Evolutionary conservation across 2,797 vertebrate species (phyloP).

Genomic region (Eospalax fontanierii): DNA sequence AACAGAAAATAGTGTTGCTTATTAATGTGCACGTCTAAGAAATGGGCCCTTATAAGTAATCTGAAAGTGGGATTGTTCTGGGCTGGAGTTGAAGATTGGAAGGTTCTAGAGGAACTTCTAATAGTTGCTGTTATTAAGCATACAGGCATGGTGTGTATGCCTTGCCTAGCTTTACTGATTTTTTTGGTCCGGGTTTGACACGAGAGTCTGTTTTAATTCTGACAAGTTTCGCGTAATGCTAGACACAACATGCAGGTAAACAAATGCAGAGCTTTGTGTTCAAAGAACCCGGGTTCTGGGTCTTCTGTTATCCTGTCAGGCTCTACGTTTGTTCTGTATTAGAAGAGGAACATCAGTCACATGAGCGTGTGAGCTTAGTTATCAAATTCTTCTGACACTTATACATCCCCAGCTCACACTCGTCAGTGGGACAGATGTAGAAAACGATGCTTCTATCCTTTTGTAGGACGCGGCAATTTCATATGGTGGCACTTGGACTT

Average conservation of each 20-base stretch:
- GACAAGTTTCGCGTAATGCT: background rate
- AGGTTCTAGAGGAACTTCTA: background rate
- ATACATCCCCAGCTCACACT: background rate
- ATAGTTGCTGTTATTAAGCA: background rate
- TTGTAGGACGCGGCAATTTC: too few relatives aligned
- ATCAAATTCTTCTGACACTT: background rate
- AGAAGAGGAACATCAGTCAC: background rate
- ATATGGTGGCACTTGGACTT: too few relatives aligned
- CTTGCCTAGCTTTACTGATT: background rate
- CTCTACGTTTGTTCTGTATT: background rate
- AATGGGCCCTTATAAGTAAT: background rate
- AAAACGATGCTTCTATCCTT: too few relatives aligned
- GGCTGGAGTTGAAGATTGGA: background rate
- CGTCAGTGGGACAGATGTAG: background rate
- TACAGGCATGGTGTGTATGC: background rate
- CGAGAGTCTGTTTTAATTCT: too few relatives aligned
- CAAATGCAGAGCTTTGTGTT: background rate
- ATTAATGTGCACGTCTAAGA: background rate
- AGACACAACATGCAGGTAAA: background rate
- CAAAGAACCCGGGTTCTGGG: background rate
- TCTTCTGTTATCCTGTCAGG: background rate
- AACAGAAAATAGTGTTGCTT: constrained; percentile 9
- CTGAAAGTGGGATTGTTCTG: background rate
- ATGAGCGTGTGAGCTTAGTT: background rate
- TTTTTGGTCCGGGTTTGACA: background rate